Percentiles rank a stretch among this genome's conserved stretches.
Evolutionary conservation across 2,797 vertebrate genomes (phyloP).

Genomic region (Spinus olivaceus): DNA sequence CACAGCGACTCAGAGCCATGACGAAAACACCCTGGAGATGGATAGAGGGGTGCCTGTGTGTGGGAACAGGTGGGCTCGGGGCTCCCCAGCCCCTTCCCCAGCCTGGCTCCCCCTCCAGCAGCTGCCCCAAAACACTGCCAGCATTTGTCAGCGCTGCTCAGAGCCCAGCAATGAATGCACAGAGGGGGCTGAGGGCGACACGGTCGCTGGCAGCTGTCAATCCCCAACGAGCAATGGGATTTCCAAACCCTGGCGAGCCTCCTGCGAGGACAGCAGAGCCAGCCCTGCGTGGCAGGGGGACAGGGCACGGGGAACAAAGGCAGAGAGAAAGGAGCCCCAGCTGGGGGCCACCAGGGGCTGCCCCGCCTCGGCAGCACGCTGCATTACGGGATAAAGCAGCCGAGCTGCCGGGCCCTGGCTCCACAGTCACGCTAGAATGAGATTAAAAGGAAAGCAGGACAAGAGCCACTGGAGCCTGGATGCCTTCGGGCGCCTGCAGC

Average conservation of each 20-base stretch:
- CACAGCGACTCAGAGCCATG: neutral
- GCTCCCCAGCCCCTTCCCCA: neutral
- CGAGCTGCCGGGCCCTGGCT: neutral
- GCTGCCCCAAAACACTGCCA: conserved; percentile 34
- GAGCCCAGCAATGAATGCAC: neutral
- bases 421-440: conserved; percentile 33
- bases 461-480: neutral
- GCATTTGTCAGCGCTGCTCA: neutral
- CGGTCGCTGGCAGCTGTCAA: neutral
- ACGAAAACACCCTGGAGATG: neutral
- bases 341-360: neutral
- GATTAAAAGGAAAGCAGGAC: conserved; percentile 59
- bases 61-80: neutral
- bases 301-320: neutral
- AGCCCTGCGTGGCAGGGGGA: neutral
- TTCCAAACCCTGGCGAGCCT: fast-evolving
- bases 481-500: conserved; percentile 37
- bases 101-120: conserved; percentile 18
- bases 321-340: neutral
- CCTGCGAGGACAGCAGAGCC: neutral
- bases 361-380: neutral
- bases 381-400: neutral
- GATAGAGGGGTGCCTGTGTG: conserved; percentile 21
- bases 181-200: neutral
- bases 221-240: neutral